A percentile compares a stretch with the other conserved stretches of the same genome.
Conservation (phyloP, 2,888 invertebrate species). For the Allacma fusca region DNA sequence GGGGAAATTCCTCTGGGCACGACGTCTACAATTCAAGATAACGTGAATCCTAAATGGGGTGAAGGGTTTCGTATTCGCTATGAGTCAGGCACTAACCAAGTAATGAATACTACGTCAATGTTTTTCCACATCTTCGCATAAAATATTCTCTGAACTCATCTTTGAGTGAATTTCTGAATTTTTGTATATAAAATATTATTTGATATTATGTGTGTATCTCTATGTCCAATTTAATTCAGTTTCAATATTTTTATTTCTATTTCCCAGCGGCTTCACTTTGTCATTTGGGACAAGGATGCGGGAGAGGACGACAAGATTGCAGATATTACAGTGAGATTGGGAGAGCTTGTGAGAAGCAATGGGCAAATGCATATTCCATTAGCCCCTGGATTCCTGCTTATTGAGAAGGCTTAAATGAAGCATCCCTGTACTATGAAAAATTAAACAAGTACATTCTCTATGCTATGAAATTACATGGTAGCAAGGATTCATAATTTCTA, state of each 20-base stretch:
- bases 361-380: neutral
- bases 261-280: constrained; percentile 5
- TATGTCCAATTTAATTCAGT: no score
- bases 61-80: constrained; percentile 11
- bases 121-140: no score
- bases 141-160: no score
- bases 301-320: constrained; percentile 7
- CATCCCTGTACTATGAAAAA: no score
- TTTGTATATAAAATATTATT: neutral
- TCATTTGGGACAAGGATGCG: constrained; percentile 23
- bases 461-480: no score
- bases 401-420: constrained; percentile 25
- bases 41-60: constrained; percentile 13
- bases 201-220: neutral
- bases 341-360: constrained; percentile 10
- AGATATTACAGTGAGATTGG: neutral
- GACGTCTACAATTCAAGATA: constrained; percentile 23
- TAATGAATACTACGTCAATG: no score
- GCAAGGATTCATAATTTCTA: no score
- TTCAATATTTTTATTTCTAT: neutral
- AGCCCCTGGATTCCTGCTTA: neutral
- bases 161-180: no score
- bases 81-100: neutral
- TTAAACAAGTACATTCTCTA: no score
- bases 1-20: neutral